A percentile compares a stretch with the other conserved stretches of the same genome.
These are phyloP conservation scores for Okamejei kenojei DNA, from an alignment of 2,797 vertebrate genomes.

Conservation along the genomic window DNA sequence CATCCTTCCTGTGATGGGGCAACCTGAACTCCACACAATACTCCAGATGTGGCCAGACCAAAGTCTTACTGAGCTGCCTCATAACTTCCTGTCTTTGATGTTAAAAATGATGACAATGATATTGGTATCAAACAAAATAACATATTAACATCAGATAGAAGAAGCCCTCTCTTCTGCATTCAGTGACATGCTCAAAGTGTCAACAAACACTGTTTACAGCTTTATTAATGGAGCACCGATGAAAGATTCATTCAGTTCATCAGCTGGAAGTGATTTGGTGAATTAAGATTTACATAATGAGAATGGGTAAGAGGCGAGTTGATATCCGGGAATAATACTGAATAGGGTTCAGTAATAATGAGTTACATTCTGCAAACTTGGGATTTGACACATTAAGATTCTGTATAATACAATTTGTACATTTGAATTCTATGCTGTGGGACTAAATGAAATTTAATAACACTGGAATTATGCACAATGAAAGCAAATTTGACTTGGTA, in stretches of 20 bases:
- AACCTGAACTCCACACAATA: too few relatives aligned
- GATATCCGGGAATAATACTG: constrained; percentile 10
- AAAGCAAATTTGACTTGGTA: constrained; percentile 25
- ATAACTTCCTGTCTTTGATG: not conserved
- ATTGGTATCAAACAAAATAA: not conserved
- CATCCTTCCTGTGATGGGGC: too few relatives aligned
- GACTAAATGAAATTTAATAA: constrained; percentile 33
- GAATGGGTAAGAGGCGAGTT: not conserved
- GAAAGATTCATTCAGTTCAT: constrained; percentile 1
- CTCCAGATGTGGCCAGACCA: too few relatives aligned
- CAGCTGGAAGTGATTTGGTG: constrained; percentile 27
- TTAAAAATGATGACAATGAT: not conserved
- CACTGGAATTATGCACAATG: constrained; percentile 18
- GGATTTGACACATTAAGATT: constrained; percentile 29
- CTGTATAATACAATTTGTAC: constrained; percentile 17
- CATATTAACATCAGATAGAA: not conserved
- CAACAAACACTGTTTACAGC: not conserved
- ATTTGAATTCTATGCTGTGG: constrained; percentile 10
- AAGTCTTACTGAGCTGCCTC: too few relatives aligned
- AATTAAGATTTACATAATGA: constrained; percentile 10
- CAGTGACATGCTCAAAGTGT: not conserved
- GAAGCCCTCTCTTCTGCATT: not conserved
- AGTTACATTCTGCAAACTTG: constrained; percentile 2
- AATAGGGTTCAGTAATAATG: not conserved
- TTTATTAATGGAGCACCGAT: not conserved